A percentile compares a stretch with the other conserved stretches of the same genome.
Conservation (phyloP, 1,140 invertebrate species). For the Palaemon carinicauda region DNA sequence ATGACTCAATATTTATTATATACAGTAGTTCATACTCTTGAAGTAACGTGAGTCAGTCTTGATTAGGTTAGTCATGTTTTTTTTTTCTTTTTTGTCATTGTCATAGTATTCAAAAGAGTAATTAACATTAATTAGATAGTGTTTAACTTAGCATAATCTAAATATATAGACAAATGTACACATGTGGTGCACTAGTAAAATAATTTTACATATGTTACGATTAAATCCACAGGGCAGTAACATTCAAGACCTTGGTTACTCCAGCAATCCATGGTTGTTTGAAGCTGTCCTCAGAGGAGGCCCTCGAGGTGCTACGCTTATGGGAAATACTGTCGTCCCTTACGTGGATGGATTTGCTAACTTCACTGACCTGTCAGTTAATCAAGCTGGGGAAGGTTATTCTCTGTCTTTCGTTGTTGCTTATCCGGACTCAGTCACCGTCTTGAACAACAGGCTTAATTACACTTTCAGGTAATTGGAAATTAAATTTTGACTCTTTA, state of each 20-base stretch:
- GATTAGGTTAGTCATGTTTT: no score
- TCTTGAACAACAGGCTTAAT: not conserved
- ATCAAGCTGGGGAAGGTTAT: not conserved
- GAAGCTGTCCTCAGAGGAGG: not conserved
- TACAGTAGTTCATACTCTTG: no score
- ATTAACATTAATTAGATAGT: no score
- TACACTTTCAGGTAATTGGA: slow-evolving; percentile 9
- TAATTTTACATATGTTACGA: not conserved
- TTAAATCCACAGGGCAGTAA: not conserved
- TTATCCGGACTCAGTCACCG: not conserved
- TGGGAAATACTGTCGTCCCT: not conserved
- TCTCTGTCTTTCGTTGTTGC: slow-evolving; percentile 10
- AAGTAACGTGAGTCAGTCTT: no score
- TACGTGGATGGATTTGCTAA: slow-evolving; percentile 28
- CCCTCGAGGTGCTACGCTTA: not conserved
- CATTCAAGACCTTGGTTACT: slow-evolving; percentile 10
- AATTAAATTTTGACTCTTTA: no score
- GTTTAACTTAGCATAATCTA: not conserved
- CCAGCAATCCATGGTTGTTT: slow-evolving; percentile 27
- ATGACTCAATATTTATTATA: no score
- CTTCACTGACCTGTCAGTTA: slow-evolving; percentile 29
- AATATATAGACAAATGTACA: not conserved
- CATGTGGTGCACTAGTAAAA: no score
- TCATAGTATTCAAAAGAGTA: no score
- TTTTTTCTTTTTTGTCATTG: no score